phyloP scores from a whole-genome alignment of 2,113 vertebrate genomes.

The Australoheros scitulus region DNA sequence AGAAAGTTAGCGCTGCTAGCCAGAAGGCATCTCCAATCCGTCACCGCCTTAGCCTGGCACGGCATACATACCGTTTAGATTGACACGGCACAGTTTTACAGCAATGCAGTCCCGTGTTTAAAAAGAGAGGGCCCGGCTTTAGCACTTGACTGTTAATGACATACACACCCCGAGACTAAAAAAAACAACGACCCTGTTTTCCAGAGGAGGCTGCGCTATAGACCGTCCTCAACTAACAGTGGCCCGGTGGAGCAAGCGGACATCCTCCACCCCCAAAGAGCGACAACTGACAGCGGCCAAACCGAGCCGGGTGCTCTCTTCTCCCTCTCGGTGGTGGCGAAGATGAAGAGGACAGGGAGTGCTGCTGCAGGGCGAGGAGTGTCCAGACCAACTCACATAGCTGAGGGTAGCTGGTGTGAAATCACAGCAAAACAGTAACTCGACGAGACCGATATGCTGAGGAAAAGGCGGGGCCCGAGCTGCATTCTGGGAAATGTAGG shows the following conservation, averaged over 20 bases:
- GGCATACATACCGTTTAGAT: conserved; percentile 31
- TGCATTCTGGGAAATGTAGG: conserved; percentile 75
- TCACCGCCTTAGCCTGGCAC: conserved; percentile 54
- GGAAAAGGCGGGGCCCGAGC: conserved; percentile 47
- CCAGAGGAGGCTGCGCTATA: conserved; percentile 14
- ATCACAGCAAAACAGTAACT: conserved; percentile 70
- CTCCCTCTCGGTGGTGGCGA: neutral
- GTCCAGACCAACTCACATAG: conserved; percentile 11
- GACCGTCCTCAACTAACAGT: conserved; percentile 31
- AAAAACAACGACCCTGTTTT: conserved; percentile 1
- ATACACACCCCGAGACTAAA: neutral
- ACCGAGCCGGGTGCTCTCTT: neutral
- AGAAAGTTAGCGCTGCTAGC: conserved; percentile 53
- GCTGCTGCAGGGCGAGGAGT: conserved; percentile 29
- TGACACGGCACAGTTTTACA: neutral
- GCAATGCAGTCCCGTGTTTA: neutral
- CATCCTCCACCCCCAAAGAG: conserved; percentile 17
- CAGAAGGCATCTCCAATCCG: conserved; percentile 48
- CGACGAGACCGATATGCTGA: conserved; percentile 3
- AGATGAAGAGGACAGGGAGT: neutral
- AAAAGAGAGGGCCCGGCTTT: neutral
- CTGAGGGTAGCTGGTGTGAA: conserved; percentile 34
- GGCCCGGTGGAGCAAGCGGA: conserved; percentile 15
- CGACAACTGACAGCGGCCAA: neutral
- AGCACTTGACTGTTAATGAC: neutral